phyloP scores from a whole-genome alignment of 2,888 invertebrate genomes.

The Junonia oenone region DNA sequence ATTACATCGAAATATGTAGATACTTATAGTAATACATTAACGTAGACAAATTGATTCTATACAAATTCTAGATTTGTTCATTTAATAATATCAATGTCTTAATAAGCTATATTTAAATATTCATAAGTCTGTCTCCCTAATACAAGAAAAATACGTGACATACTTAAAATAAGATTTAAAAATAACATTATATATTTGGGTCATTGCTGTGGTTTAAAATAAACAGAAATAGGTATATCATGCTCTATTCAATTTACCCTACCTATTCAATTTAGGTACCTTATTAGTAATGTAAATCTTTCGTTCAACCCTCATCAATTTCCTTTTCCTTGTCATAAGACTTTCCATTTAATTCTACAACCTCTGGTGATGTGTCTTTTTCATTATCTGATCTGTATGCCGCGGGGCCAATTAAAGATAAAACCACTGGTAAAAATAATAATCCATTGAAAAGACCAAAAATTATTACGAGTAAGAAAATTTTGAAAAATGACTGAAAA shows the following conservation, averaged over 20 bases:
- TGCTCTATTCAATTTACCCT: too few species aligned
- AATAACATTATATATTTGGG: too few species aligned
- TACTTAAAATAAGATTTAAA: neutral
- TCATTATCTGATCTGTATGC: constrained; percentile 54
- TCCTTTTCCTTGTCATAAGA: constrained; percentile 29
- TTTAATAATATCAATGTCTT: neutral
- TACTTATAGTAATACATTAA: neutral
- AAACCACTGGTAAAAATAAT: constrained; percentile 85
- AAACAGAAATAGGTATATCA: too few species aligned
- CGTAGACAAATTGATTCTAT: too few species aligned
- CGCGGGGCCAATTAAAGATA: constrained; percentile 85
- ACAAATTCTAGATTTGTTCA: too few species aligned
- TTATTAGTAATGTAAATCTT: too few species aligned
- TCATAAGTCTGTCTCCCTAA: neutral
- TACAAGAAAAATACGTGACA: neutral
- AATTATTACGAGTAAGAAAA: constrained; percentile 86
- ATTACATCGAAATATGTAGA: neutral
- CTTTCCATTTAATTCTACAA: constrained; percentile 58
- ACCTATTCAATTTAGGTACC: too few species aligned
- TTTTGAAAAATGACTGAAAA: constrained; percentile 86
- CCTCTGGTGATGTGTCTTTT: constrained; percentile 43
- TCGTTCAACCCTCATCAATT: constrained; percentile 16
- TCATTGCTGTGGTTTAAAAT: neutral
- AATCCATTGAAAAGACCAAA: constrained; percentile 90
- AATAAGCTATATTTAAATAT: neutral